Evolutionary conservation across 2,888 invertebrate species (phyloP).

Genomic region (Cephus pulcher): DNA sequence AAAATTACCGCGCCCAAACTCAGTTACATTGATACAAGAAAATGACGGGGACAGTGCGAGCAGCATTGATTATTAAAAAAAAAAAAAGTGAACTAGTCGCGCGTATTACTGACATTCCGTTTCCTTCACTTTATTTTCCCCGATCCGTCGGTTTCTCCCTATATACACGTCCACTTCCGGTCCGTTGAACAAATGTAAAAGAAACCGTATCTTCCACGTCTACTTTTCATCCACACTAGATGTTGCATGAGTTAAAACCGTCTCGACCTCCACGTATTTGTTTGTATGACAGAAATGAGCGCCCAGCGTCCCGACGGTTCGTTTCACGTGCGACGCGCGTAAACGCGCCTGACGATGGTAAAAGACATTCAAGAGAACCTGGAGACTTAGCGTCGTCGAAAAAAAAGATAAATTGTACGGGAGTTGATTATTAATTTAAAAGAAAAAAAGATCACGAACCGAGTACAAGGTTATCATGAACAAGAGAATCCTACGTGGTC

Average conservation of each 20-base stretch:
- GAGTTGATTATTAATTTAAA: neutral
- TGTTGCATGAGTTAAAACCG: constrained; percentile 57
- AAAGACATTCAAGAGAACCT: neutral
- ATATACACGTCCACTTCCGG: neutral
- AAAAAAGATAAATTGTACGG: neutral
- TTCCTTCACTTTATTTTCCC: neutral
- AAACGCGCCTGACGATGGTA: neutral
- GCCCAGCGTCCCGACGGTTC: constrained; percentile 4
- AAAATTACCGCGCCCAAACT: neutral
- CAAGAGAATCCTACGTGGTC: too few species aligned
- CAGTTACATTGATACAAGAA: neutral
- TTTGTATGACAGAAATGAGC: constrained; percentile 48
- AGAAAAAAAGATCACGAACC: neutral
- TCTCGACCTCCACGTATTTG: constrained; percentile 57
- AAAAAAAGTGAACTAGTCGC: constrained; percentile 17
- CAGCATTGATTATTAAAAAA: neutral
- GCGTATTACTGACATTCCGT: neutral
- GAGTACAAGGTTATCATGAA: neutral
- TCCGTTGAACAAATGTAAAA: neutral
- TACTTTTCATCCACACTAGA: constrained; percentile 41
- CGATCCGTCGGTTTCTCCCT: neutral
- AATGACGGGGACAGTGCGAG: neutral
- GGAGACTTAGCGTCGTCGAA: neutral
- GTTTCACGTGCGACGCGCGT: neutral
- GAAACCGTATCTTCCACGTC: constrained; percentile 1